Conservation (phyloP, 2,888 invertebrate genomes). For the Trilocha varians region DNA sequence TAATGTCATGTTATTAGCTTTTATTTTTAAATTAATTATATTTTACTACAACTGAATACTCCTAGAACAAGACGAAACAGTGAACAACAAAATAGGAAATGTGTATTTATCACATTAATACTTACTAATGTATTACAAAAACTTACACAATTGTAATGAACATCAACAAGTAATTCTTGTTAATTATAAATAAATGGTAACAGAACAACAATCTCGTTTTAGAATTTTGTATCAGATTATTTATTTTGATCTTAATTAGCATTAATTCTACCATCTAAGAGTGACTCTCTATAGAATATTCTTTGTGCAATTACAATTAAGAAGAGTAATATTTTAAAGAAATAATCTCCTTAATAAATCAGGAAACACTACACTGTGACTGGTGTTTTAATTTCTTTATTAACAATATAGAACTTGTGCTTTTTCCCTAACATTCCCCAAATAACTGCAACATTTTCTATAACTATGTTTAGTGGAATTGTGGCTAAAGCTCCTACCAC, state of each 20-base stretch:
- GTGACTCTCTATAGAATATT: slow-evolving; percentile 10
- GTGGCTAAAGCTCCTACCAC: slow-evolving; percentile 90
- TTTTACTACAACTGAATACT: no score
- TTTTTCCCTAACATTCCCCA: slow-evolving; percentile 96
- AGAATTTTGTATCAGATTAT: background rate
- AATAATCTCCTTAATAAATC: slow-evolving; percentile 24
- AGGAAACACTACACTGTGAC: slow-evolving; percentile 72
- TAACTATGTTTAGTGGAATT: slow-evolving; percentile 93
- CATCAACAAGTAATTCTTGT: no score
- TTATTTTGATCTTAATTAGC: slow-evolving; percentile 10
- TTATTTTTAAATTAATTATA: no score
- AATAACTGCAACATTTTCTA: slow-evolving; percentile 95
- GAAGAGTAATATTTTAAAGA: slow-evolving; percentile 18
- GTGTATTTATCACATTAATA: no score
- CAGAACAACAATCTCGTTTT: background rate
- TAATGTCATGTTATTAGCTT: no score
- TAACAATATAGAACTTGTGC: slow-evolving; percentile 97
- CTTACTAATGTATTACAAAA: no score
- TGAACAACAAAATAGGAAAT: no score
- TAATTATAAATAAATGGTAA: background rate
- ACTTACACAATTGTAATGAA: no score
- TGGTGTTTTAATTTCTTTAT: slow-evolving; percentile 86
- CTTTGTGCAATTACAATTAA: slow-evolving; percentile 52
- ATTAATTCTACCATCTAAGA: slow-evolving; percentile 29
- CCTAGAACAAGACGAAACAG: no score